Evolutionary conservation across 2,113 vertebrate species (phyloP).

Genomic region (Austrofundulus limnaeus): DNA sequence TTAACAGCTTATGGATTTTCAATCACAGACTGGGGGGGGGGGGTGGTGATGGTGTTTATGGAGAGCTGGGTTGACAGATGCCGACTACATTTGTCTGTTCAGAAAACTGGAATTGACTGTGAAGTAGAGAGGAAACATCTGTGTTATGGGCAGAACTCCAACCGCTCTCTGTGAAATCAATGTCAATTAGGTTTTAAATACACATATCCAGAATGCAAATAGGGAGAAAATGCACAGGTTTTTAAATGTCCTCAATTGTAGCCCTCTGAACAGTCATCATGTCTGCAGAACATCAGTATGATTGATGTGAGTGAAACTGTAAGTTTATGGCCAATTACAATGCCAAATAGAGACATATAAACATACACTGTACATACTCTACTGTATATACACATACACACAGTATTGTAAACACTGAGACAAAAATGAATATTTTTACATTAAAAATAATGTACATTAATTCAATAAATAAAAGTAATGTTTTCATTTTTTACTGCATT

Average conservation of each 20-base stretch:
- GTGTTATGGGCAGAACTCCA: conserved; percentile 32
- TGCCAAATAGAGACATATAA: background rate
- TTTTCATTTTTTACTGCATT: too few species aligned
- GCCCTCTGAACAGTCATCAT: conserved; percentile 13
- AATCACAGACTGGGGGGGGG: conserved; percentile 33
- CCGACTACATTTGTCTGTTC: conserved; percentile 39
- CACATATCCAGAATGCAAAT: conserved; percentile 39
- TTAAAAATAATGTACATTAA: too few species aligned
- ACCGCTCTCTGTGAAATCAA: conserved; percentile 31
- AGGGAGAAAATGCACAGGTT: conserved; percentile 29
- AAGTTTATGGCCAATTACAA: conserved; percentile 15
- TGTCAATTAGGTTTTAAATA: conserved; percentile 51
- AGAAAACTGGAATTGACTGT: conserved; percentile 62
- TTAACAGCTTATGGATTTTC: conserved; percentile 26
- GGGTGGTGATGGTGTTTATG: background rate
- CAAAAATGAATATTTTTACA: too few species aligned
- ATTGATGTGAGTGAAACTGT: conserved; percentile 32
- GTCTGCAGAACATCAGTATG: conserved; percentile 8
- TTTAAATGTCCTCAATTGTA: conserved; percentile 35
- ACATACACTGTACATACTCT: too few species aligned
- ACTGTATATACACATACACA: background rate
- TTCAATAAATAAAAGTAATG: too few species aligned
- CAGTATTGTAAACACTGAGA: background rate
- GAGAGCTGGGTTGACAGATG: conserved; percentile 24
- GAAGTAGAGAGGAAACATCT: conserved; percentile 35